Evolutionary conservation across 2,888 invertebrate species (phyloP), one percentile per base, ranked within the genome.

Genomic region (Eudasyphora cyanicolor): DNA sequence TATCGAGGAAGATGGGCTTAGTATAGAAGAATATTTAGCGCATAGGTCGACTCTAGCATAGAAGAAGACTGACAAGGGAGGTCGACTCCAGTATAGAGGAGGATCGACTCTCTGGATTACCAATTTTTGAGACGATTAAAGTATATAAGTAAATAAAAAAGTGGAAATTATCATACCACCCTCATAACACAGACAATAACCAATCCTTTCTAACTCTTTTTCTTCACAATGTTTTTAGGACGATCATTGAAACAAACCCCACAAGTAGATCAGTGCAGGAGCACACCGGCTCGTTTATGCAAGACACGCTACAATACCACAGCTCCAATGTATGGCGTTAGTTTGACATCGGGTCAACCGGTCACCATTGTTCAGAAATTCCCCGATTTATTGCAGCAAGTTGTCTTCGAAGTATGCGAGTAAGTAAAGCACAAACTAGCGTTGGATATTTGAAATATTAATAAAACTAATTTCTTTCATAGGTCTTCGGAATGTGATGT

Each of bases 351-450:
- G 14, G 98, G 98, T 1, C 97, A 97, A 89, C 97, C 97, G 0
- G 97, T 98, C 87, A 97, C 97, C 74, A 98, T 98, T 88, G 97
- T 98, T 45, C 98, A 98, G 92, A 98, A 98, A 92, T 98, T 98
- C 89, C 98, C 98, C 0, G 98, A 98, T 93, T 93, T 98, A 51
- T 92, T 98, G 85, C 98, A 98, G 91, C 98, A 98, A 93, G 97
- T 98, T 79, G 97, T 98, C 75, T 98, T 97, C 90, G 98, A 98
- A 93, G 96, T 96, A 89, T 97, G 97, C 96, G 96, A 96, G 97
- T 97, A 91, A 95, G 96, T 95, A 87, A 38, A 21, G 4, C 6
- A 17, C 7, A 17, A 5, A 64, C n/a, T 29, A 70, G 45, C n/a
- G n/a, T 29, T 10, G 14, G 8, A 17, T 70, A 49, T 77, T 35